Base-by-base conservation (phyloP, 2,888 invertebrate genomes). In the Sussaba pulchella region DNA sequence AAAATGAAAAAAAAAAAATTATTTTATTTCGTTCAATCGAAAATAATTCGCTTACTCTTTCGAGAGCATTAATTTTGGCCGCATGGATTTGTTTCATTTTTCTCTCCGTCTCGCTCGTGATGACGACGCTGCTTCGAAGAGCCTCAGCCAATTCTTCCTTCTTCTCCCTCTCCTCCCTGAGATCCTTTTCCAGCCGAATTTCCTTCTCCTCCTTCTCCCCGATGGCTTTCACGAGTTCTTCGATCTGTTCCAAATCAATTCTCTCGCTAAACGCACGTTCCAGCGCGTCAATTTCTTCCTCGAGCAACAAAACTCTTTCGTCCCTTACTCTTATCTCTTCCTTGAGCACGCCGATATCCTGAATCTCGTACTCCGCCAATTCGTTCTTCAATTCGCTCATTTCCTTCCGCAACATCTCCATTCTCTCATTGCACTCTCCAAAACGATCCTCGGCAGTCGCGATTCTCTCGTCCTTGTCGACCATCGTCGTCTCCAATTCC, bases 101-200 rank as follows among this genome's bases (percentile, higher is more conserved):
- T 9, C 77, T 83, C 91, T 96, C 96, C 82, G 95, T 93, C 84
- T 96, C 95, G 1, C 95, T 94, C n/a, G 95, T 95, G 87, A 96
- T 94, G 88, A 94, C 91, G 73, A 96, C 95, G 82, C 96, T 97
- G 91, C 97, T 97, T 79, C 96, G 94, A 79, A 98, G 93, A 19
- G 98, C 98, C 85, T 96, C 96, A 90, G 97, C 96, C 78, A 97
- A 91, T 89, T 96, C 96, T 85, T 96, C 94, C 87, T 96, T 95
- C 81, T 96, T 93, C 80, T 93, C 93, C 26, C 89, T 89, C 77
- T 93, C 92, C 2, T 83, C 82, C 0, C 82, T 71, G n/a, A 90
- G 84, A 36, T 92, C 88, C 41, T 89, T 85, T 76, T 92, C 94
- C 87, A 95, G 93, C 74, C 94, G 89, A 84, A 93, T 93, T 85